These are phyloP conservation scores for Pinctada fucata DNA, from an alignment of 2,888 invertebrate species.

Conservation along the genomic window DNA sequence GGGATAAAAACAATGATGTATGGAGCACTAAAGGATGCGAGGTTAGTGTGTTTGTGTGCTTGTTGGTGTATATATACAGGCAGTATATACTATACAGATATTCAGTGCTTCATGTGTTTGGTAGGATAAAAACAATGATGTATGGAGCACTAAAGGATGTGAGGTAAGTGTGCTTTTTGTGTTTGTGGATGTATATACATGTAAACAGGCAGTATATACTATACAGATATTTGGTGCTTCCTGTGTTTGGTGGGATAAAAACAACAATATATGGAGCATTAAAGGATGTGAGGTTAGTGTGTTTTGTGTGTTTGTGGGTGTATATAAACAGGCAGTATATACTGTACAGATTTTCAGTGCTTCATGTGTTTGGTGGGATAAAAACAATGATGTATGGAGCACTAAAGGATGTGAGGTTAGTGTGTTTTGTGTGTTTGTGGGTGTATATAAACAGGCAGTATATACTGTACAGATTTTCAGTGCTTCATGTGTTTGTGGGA, in stretches of 20 bases:
- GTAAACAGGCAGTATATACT: slow-evolving; percentile 41
- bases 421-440: not conserved
- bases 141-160: slow-evolving; percentile 47
- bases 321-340: slow-evolving; percentile 42
- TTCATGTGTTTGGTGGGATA: slow-evolving; percentile 51
- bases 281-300: not conserved
- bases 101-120: slow-evolving; percentile 48
- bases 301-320: too few species aligned
- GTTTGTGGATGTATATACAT: not conserved
- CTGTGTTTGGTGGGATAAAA: slow-evolving; percentile 50
- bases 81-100: slow-evolving; percentile 40
- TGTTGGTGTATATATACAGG: slow-evolving; percentile 28
- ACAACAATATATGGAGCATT: slow-evolving; percentile 39
- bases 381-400: slow-evolving; percentile 40
- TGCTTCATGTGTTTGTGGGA: slow-evolving; percentile 51
- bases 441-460: slow-evolving; percentile 32
- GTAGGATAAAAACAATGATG: slow-evolving; percentile 43
- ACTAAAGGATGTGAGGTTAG: slow-evolving; percentile 46
- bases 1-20: slow-evolving; percentile 38
- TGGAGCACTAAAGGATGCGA: slow-evolving; percentile 48
- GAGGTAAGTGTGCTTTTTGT: slow-evolving; percentile 22
- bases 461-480: slow-evolving; percentile 44
- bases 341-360: slow-evolving; percentile 41
- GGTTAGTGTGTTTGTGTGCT: slow-evolving; percentile 22
- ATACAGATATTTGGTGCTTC: slow-evolving; percentile 42